Evolutionary conservation across 2,888 invertebrate genomes (phyloP), one percentile per base, ranked within the genome.

Genomic region (Agrotis puta): DNA sequence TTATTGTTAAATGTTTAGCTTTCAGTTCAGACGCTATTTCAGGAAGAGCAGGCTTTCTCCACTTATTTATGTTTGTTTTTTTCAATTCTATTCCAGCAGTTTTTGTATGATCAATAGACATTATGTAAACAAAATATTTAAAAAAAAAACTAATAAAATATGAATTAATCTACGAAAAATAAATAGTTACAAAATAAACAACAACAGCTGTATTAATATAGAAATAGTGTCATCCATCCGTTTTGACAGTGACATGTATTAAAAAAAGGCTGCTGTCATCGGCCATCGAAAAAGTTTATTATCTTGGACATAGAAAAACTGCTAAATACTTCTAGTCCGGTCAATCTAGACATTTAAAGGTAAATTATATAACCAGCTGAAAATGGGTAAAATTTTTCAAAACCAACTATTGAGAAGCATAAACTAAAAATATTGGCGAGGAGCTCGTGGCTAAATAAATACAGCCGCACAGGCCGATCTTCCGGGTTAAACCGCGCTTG

Each of bases 101-200:
- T 18, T 22, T 13, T 0, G 1, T n/a, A 45, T 11, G 59, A 22
- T 13, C 33, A n/a, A 9, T n/a, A 51, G 11, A 57, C 33, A 54
- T 43, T 45, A 48, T 61, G 18, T 33, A 61, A 61, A 70, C 7
- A 51, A 70, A 27, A 57, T 14, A 7, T 27, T n/a, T 14, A 11
- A 3, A 20, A n/a, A 24, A 48, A 43, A 43, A 33, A 27, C 9
- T 1, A 24, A 22, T 27, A 2, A 24, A 48, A 45, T 58, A 48
- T 0, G 27, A 47, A 51, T 27, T 3, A 18, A 20, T 39, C 1
- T n/a, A 33, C 9, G 14, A 57, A 57, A 70, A 51, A 70, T 50
- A 16, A 22, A 24, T 47, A n/a, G 6, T 59, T 47, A 54, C 27
- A 70, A 70, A 70, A 22, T 74, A 77, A 70, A 77, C 22, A 71